Conservation (phyloP, 2,888 invertebrate genomes). For the Latheticus oryzae region DNA sequence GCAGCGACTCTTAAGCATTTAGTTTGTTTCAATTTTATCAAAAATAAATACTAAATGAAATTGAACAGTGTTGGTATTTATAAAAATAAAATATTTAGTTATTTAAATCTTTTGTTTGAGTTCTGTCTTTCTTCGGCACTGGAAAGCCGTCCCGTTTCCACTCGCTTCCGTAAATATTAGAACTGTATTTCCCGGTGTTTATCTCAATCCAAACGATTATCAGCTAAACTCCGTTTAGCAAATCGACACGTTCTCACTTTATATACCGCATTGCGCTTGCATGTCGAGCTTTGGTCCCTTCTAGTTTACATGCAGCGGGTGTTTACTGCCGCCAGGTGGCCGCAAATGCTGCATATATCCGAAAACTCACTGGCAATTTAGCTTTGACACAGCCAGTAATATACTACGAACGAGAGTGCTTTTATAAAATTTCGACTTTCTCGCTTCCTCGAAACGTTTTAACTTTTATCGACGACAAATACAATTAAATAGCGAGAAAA, state of each 20-base stretch:
- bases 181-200: constrained; percentile 9
- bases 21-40: no score
- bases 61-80: no score
- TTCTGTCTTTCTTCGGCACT: background rate
- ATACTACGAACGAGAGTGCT: constrained; percentile 8
- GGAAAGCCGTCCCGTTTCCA: background rate
- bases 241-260: constrained; percentile 56
- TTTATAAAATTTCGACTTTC: constrained; percentile 14
- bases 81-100: no score
- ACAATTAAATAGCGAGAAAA: constrained; percentile 20
- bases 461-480: constrained; percentile 8
- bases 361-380: constrained; percentile 47
- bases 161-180: constrained; percentile 18
- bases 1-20: constrained; percentile 3
- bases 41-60: no score
- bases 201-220: constrained; percentile 22
- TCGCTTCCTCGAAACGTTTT: constrained; percentile 1
- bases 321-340: constrained; percentile 56
- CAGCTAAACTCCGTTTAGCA: constrained; percentile 34
- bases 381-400: constrained; percentile 37
- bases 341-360: constrained; percentile 51
- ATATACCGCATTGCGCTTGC: constrained; percentile 52
- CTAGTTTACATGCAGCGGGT: constrained; percentile 54
- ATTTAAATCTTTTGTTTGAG: no score
- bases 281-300: constrained; percentile 37